phyloP scores from a whole-genome alignment of 2,888 invertebrate species.

The Microctonus brassicae region DNA sequence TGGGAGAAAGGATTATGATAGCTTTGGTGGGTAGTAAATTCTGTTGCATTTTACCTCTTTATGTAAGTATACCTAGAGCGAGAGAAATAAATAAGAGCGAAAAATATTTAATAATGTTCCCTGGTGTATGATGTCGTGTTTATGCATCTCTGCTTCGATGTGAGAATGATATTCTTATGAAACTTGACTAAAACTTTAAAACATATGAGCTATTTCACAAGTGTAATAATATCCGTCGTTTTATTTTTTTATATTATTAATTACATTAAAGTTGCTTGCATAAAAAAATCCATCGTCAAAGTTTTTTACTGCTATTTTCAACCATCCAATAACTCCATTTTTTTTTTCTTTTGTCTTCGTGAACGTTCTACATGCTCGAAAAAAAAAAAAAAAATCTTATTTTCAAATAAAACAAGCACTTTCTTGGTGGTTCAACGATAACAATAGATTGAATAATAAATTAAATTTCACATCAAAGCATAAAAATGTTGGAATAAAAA shows the following conservation, averaged over 20 bases:
- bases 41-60: not conserved
- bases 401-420: not conserved
- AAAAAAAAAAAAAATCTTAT: not conserved
- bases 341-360: not conserved
- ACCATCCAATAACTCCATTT: not conserved
- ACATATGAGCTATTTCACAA: not conserved
- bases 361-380: not conserved
- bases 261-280: not conserved
- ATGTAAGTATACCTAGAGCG: not conserved
- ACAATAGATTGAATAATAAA: not conserved
- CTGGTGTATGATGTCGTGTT: too few relatives aligned
- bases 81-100: not conserved
- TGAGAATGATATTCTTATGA: not conserved
- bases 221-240: not conserved
- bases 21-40: not conserved
- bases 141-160: too few relatives aligned
- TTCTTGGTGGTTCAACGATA: not conserved
- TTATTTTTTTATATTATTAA: not conserved
- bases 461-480: not conserved
- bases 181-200: constrained; percentile 5
- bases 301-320: constrained; percentile 8
- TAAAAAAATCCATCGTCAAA: not conserved
- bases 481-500: not conserved
- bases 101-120: too few relatives aligned
- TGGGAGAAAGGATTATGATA: not conserved